Base-by-base conservation (phyloP, 2,888 invertebrate species). In the Cheilosia soror region DNA sequence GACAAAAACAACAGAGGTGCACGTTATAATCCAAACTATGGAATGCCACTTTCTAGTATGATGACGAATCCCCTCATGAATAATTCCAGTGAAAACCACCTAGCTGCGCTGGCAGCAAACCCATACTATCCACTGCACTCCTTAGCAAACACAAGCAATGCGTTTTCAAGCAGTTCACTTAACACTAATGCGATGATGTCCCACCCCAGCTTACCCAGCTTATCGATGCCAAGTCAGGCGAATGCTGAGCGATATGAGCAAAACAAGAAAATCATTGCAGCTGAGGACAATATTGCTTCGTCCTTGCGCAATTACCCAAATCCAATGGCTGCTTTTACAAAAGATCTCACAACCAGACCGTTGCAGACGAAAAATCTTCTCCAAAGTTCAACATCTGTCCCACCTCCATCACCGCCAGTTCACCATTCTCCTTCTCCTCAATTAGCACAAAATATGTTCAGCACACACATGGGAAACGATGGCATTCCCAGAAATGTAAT, bases 81-180 rank as follows among this genome's bases (percentile, higher is more conserved):
- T 20, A 63, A 25, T 40, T 42, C 76, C 5, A 62, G 29, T 42
- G 85, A 84, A 11, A 63, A 33, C 25, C 84, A 81, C 13, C 29
- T 81, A 15, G 29, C 85, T 25, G 62, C 72, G 4, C 5, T 81
- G 27, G 2, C 84, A 15, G 1, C 84, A 15, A 81, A 81, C 53
- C 68, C 85, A 0, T 85, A 37, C 44, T 85, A 68, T 68, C 62
- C 71, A 40, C 15, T 79, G 1, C 63, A 71, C n/a, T 49, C 69
- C 5, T 60, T 77, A 44, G 60, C 68, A 5, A 77, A 53, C 37
- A 4, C 71, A 15, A 58, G 31, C 27, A 72, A 31, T 42, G 63
- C 42, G 15, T 81, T 57, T 40, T 9, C 85, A 29, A 81, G 27
- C 15, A 55, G n/a, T 25, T 33, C 72, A 5, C 31, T 76, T 5